phyloP scores from a whole-genome alignment of 2,797 vertebrate genomes.

The Astyanax mexicanus region DNA sequence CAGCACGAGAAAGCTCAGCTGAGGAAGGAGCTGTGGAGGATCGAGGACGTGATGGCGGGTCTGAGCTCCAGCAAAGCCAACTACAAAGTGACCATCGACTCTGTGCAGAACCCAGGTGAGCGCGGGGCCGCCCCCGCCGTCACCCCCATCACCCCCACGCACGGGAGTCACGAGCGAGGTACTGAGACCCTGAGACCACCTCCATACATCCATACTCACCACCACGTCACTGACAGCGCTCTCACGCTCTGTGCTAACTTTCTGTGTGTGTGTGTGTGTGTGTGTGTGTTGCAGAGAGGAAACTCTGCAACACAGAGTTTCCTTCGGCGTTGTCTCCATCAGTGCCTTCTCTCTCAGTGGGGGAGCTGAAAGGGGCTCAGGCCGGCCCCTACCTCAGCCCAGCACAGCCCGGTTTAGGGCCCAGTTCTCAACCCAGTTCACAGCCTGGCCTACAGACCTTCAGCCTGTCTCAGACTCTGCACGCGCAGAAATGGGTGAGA shows the following conservation, averaged over 20 bases:
- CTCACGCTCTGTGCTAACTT: conserved; percentile 7
- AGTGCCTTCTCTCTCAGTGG: conserved; percentile 90
- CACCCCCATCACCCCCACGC: conserved; percentile 52
- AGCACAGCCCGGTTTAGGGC: conserved; percentile 81
- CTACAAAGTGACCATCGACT: conserved; percentile 94
- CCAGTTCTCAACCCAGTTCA: conserved; percentile 77
- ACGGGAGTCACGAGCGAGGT: conserved; percentile 49
- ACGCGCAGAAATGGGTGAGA: too few species aligned
- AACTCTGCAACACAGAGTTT: too few species aligned
- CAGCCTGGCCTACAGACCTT: too few species aligned
- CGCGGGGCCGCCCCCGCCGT: conserved; percentile 20
- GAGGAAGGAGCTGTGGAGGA: conserved; percentile 96
- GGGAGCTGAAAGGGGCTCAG: conserved; percentile 80
- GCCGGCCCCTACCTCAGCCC: conserved; percentile 87
- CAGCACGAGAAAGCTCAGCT: conserved; percentile 91
- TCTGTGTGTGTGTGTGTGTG: conserved; percentile 15
- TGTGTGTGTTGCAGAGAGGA: conserved; percentile 84
- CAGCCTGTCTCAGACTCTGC: too few species aligned
- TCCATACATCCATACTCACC: neutral
- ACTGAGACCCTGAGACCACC: conserved; percentile 24
- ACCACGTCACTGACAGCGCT: neutral
- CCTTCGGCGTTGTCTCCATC: conserved; percentile 88
- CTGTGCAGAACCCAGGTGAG: conserved; percentile 96
- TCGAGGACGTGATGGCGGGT: conserved; percentile 95
- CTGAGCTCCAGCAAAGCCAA: conserved; percentile 95